Percentiles rank a stretch among this genome's conserved stretches.
phyloP scores from a whole-genome alignment of 2,113 vertebrate species.

The Myodes glareolus region DNA sequence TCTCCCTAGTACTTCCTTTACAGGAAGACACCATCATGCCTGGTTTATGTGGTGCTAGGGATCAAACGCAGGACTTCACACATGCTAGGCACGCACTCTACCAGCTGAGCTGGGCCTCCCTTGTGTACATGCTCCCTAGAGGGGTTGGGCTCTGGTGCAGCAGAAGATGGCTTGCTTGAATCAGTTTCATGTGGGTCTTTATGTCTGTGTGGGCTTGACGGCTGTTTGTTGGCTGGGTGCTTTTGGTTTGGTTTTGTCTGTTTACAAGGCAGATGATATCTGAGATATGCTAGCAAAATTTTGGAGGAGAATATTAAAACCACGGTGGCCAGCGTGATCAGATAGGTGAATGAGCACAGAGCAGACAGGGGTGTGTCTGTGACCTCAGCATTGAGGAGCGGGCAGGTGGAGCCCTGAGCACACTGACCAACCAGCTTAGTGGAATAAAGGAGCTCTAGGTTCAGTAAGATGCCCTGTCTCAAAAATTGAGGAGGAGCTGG shows the following conservation, averaged over 20 bases:
- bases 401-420: not conserved
- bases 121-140: fast-evolving
- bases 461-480: not conserved
- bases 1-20: not conserved
- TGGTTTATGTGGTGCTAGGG: not conserved
- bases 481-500: not conserved
- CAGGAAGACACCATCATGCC: not conserved
- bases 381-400: no score
- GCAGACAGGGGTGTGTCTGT: no score
- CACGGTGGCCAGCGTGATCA: fast-evolving
- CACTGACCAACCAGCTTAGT: not conserved
- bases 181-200: fast-evolving
- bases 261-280: not conserved
- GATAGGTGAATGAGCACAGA: not conserved
- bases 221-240: not conserved
- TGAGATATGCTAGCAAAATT: not conserved
- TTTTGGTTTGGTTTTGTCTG: not conserved
- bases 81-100: not conserved
- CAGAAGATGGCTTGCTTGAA: fast-evolving
- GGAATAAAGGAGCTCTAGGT: not conserved
- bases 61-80: no score
- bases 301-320: not conserved
- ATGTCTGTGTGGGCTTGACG: fast-evolving
- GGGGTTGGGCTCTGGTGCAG: fast-evolving
- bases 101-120: not conserved